Conservation (phyloP, 2,113 vertebrate genomes). For the Nesoenas mayeri region DNA sequence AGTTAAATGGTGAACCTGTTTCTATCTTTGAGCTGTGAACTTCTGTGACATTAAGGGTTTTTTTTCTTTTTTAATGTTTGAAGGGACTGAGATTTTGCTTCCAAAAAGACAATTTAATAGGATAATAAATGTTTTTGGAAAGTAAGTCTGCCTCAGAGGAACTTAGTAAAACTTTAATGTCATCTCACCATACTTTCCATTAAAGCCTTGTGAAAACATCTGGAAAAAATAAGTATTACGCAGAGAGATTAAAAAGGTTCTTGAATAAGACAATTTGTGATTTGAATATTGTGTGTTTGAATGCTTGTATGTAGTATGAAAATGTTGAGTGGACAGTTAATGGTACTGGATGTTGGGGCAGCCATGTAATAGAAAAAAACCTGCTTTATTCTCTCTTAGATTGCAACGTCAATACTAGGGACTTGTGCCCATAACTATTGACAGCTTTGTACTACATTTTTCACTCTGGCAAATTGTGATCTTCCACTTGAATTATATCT, state of each 20-base stretch:
- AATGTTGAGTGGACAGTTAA: not conserved
- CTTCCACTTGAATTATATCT: not conserved
- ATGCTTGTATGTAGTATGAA: not conserved
- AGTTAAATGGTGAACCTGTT: not conserved
- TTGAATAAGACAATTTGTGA: not conserved
- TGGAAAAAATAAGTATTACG: not conserved
- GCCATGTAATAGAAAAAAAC: not conserved
- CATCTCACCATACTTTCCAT: not conserved
- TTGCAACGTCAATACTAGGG: accelerated
- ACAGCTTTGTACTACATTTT: not conserved
- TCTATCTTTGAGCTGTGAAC: not conserved
- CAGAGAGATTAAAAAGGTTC: not conserved
- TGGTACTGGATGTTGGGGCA: not conserved
- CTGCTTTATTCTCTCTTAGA: not conserved
- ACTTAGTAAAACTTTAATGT: not conserved
- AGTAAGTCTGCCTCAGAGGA: not conserved
- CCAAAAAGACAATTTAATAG: not conserved
- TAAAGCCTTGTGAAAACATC: not conserved
- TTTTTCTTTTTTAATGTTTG: not conserved
- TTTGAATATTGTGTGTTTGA: not conserved
- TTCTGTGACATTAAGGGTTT: not conserved
- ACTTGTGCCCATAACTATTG: not conserved
- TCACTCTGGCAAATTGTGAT: not conserved
- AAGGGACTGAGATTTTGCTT: not conserved
- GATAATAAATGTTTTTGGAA: not conserved